Conservation (phyloP, 2,797 vertebrate species). For the Propithecus perrieri region DNA sequence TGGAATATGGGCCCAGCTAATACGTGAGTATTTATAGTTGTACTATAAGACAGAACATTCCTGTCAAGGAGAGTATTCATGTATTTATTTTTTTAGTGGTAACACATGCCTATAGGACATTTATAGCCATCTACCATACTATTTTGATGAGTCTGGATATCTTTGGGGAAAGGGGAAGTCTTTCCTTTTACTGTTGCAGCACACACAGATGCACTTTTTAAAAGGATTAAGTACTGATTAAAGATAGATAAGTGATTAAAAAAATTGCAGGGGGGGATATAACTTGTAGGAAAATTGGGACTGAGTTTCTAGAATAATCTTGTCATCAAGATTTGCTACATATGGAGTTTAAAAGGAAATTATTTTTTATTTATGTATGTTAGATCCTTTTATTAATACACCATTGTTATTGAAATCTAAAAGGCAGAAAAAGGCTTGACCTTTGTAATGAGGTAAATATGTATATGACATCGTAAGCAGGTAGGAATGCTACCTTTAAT, state of each 20-base stretch:
- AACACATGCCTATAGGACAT: neutral
- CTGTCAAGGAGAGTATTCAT: neutral
- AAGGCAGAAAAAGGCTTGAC: neutral
- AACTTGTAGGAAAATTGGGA: neutral
- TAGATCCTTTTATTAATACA: neutral
- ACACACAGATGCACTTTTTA: neutral
- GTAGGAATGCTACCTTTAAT: conserved; percentile 36
- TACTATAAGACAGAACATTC: neutral
- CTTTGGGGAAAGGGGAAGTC: neutral
- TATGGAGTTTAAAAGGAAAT: neutral
- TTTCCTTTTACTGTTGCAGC: neutral
- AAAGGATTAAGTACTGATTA: neutral
- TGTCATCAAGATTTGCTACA: conserved; percentile 20
- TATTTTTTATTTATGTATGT: no score
- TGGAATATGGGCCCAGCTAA: neutral
- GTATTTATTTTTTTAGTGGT: neutral
- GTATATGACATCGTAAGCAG: neutral
- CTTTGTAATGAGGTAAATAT: neutral
- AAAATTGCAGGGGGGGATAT: neutral
- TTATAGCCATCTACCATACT: neutral
- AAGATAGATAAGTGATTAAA: neutral
- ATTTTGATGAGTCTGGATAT: neutral
- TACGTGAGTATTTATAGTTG: neutral
- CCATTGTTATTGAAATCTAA: neutral
- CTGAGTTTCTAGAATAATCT: neutral